These are phyloP conservation scores for Saturnia pavonia DNA, from an alignment of 2,888 invertebrate genomes.

Conservation along the genomic window DNA sequence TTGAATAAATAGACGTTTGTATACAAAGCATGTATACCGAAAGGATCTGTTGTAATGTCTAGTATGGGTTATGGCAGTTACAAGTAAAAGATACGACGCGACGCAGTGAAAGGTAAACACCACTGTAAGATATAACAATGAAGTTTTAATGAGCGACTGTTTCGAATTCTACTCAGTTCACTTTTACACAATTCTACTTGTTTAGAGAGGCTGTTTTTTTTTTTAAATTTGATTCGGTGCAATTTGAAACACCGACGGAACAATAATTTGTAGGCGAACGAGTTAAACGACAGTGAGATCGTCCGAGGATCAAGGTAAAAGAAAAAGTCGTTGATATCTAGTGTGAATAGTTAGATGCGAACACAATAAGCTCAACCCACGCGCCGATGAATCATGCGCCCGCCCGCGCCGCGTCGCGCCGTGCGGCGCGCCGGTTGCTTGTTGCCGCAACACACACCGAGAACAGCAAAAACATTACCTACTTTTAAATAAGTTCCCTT, in stretches of 20 bases:
- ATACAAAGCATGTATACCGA: conserved; percentile 53
- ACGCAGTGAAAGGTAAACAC: conserved; percentile 62
- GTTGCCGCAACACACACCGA: conserved; percentile 57
- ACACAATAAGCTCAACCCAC: conserved; percentile 77
- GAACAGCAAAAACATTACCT: conserved; percentile 80
- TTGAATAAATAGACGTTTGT: conserved; percentile 54
- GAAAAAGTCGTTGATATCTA: conserved; percentile 66
- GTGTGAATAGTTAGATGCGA: conserved; percentile 63
- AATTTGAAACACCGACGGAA: conserved; percentile 23
- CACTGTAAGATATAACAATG: conserved; percentile 61
- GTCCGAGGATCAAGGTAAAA: conserved; percentile 53
- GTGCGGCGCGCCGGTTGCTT: conserved; percentile 46
- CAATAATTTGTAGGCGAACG: conserved; percentile 33
- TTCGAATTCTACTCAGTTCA: conserved; percentile 50
- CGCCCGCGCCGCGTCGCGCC: conserved; percentile 51
- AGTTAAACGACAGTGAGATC: conserved; percentile 42
- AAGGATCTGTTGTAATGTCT: conserved; percentile 51
- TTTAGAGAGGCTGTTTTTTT: conserved; percentile 40
- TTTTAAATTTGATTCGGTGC: too few species aligned
- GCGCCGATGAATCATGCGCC: conserved; percentile 75
- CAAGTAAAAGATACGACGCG: conserved; percentile 34
- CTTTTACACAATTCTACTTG: conserved; percentile 51
- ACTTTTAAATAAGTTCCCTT: conserved; percentile 81
- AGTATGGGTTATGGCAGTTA: conserved; percentile 30
- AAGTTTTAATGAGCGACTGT: conserved; percentile 66